Percentiles rank a stretch among this genome's conserved stretches.
phyloP scores from a whole-genome alignment of 2,113 vertebrate genomes.

The Chionomys nivalis region DNA sequence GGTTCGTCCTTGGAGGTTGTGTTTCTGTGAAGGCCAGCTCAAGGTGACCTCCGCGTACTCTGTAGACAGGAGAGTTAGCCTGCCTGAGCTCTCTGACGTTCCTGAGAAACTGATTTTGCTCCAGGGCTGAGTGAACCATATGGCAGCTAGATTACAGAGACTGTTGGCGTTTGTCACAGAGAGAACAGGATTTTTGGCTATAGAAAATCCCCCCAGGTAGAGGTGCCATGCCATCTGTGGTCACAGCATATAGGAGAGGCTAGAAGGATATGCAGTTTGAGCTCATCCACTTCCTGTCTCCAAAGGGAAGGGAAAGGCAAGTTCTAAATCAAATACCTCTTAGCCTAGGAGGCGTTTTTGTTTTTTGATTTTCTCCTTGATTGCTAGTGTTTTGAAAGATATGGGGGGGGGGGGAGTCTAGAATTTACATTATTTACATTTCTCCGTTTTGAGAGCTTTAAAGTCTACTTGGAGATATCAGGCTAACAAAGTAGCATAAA shows the following conservation, averaged over 20 bases:
- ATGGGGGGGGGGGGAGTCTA: background rate
- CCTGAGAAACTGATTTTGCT: conserved; percentile 66
- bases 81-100: conserved; percentile 41
- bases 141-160: conserved; percentile 77
- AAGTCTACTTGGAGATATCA: conserved; percentile 1
- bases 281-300: conserved; percentile 20
- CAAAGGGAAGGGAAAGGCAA: conserved; percentile 43
- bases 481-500: conserved; percentile 30
- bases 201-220: conserved; percentile 62
- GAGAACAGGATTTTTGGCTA: conserved; percentile 71
- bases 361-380: background rate
- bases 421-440: background rate
- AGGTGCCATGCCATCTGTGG: conserved; percentile 73
- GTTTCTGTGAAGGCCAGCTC: conserved; percentile 9
- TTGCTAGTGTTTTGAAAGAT: conserved; percentile 48
- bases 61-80: conserved; percentile 45
- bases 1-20: conserved; percentile 52
- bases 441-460: conserved; percentile 47
- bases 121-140: conserved; percentile 74
- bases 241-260: conserved; percentile 65
- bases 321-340: conserved; percentile 39
- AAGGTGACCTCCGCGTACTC: conserved; percentile 62
- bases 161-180: conserved; percentile 71
- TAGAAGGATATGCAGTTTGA: background rate
- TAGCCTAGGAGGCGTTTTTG: background rate